Evolutionary conservation across 2,888 invertebrate genomes (phyloP).

Genomic region (Diloba caeruleocephala): DNA sequence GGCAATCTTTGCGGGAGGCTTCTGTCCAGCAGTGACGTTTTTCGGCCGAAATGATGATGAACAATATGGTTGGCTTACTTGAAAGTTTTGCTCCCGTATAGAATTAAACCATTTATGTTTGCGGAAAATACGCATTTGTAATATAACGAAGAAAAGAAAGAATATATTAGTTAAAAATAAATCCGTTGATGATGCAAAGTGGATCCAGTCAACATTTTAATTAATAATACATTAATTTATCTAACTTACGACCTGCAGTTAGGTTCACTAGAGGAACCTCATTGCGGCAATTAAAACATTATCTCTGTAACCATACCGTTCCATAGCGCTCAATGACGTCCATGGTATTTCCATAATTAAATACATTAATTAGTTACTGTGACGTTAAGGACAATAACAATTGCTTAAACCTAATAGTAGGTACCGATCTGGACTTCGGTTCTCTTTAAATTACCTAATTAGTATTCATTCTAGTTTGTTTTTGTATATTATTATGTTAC

Average conservation of each 20-base stretch:
- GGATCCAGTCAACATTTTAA: constrained; percentile 21
- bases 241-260: constrained; percentile 17
- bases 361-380: constrained; percentile 35
- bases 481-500: neutral
- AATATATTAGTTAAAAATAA: too few relatives aligned
- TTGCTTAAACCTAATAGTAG: constrained; percentile 6
- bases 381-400: constrained; percentile 44
- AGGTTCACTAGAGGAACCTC: constrained; percentile 14
- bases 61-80: too few relatives aligned
- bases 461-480: constrained; percentile 1
- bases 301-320: constrained; percentile 13
- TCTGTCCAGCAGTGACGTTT: too few relatives aligned
- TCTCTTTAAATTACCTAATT: constrained; percentile 15
- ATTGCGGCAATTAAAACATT: constrained; percentile 13
- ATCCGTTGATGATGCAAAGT: too few relatives aligned
- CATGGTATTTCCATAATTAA: constrained; percentile 50
- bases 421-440: constrained; percentile 12
- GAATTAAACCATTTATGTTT: too few relatives aligned
- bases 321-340: constrained; percentile 42
- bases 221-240: constrained; percentile 32
- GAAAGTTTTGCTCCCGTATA: too few relatives aligned
- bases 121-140: too few relatives aligned
- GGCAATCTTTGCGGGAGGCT: too few relatives aligned
- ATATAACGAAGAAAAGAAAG: constrained; percentile 29
- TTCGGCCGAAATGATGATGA: too few relatives aligned